Base-by-base conservation (phyloP, 2,797 vertebrate species). In the Clarias fuscus region DNA sequence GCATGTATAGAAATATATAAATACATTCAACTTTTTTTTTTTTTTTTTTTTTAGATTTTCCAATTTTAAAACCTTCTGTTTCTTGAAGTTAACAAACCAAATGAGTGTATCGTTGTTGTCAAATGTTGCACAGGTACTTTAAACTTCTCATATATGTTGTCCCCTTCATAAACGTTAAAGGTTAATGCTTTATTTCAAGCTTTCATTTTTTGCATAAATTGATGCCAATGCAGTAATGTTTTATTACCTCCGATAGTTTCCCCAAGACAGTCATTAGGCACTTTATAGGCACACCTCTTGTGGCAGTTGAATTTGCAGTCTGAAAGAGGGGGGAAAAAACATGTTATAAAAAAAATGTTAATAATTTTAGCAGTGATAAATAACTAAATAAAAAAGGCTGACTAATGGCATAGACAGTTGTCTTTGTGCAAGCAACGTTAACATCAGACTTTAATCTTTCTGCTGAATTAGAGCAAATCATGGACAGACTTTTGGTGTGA, bases 291-390 rank as follows among this genome's bases (percentile, higher is more conserved):
- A 0, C 97, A 98, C 62, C 97, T 96, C 87, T 97, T 97, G 91
- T 98, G 97, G 90, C 97, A 98, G 93, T 98, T 98, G 90, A 98
- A 98, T 91, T 97, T 97, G 93, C 97, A 98, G 87, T 98, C 97
- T 98, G 90, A 84, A 86, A n/a, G 65, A 86, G 24, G 17, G 17
- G 33, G 2, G 2, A 84, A 22, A 77, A 20, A 72, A 43, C 0
- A 85, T 62, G 37, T 17, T 40, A 59, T 15, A 58, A 7, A 68
- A 43, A 64, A 37, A 73, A 78, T 53, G 4, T 1, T 1, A 33
- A 24, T 13, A 43, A 59, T 85, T 86, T 43, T 48, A 58, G 33
- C 20, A 56, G n/a, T 70, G 40, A 78, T 59, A 6, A 37, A 59
- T 37, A 37, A 37, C 3, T 37, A 37, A 4, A 37, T 37, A 37